phyloP scores from a whole-genome alignment of 2,797 vertebrate species.

The Acropternis orthonyx region DNA sequence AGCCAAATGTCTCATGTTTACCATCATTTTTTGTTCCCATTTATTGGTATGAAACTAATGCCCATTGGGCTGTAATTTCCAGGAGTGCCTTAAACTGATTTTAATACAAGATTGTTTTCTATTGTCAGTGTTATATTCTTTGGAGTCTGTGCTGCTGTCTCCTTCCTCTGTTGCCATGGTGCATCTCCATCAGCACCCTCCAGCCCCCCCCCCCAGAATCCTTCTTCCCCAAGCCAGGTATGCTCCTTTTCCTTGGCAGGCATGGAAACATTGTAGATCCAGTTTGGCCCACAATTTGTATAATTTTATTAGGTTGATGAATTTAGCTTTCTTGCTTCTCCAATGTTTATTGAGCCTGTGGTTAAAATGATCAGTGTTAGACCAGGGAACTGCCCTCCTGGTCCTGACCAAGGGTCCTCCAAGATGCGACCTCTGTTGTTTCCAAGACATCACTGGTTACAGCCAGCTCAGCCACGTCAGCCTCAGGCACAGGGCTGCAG shows the following conservation, averaged over 20 bases:
- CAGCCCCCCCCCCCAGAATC: not conserved
- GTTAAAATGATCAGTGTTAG: not conserved
- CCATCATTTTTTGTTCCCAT: not conserved
- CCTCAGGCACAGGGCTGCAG: not conserved
- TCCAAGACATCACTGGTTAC: not conserved
- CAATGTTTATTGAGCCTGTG: not conserved
- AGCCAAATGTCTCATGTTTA: not conserved
- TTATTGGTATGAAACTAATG: not conserved
- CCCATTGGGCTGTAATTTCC: not conserved
- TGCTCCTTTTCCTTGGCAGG: not conserved
- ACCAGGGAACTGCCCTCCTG: not conserved
- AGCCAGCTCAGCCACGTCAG: not conserved
- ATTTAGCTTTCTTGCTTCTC: not conserved
- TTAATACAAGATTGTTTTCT: not conserved
- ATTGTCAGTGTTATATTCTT: not conserved
- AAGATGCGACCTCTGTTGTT: not conserved
- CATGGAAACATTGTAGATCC: rapidly evolving
- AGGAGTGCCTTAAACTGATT: not conserved
- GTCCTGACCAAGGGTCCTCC: not conserved
- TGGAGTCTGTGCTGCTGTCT: not conserved
- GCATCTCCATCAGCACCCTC: not conserved
- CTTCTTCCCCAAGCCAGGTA: not conserved
- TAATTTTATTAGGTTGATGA: not conserved
- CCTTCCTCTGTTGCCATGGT: not conserved
- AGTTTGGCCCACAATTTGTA: not conserved